phyloP scores from a whole-genome alignment of 2,888 invertebrate genomes.

The Stenchaetothrips biformis region DNA sequence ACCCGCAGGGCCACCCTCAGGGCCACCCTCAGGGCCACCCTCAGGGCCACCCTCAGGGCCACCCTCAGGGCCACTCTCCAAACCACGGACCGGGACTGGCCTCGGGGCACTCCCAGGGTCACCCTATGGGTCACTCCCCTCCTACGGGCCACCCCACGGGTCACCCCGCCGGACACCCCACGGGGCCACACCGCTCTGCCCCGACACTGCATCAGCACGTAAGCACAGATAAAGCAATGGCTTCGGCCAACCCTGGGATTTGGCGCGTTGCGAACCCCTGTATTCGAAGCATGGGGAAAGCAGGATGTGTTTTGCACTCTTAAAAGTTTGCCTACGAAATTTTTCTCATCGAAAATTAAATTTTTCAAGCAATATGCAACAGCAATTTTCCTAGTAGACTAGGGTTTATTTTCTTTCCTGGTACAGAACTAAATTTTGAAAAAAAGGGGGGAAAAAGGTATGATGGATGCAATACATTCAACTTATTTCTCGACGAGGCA shows the following conservation, averaged over 20 bases:
- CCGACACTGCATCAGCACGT: neutral
- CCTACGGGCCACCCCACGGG: too few species aligned
- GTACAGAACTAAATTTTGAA: too few species aligned
- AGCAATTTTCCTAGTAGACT: too few species aligned
- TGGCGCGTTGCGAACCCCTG: neutral
- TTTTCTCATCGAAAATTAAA: too few species aligned
- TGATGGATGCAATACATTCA: too few species aligned
- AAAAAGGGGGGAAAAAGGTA: too few species aligned
- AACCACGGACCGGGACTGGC: neutral
- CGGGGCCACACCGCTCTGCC: neutral
- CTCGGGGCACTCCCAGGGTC: neutral
- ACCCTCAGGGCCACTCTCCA: neutral
- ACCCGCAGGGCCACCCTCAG: neutral
- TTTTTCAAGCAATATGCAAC: too few species aligned
- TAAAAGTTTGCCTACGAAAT: too few species aligned
- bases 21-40: neutral
- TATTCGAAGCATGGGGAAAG: too few species aligned
- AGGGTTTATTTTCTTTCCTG: too few species aligned
- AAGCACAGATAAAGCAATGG: neutral
- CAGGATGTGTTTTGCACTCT: too few species aligned
- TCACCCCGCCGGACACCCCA: neutral
- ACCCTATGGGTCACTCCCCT: neutral
- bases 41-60: neutral
- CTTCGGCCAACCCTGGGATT: neutral
- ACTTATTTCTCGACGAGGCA: too few species aligned